Conservation (phyloP, 2,113 vertebrate species). For the Seriola rivoliana region DNA sequence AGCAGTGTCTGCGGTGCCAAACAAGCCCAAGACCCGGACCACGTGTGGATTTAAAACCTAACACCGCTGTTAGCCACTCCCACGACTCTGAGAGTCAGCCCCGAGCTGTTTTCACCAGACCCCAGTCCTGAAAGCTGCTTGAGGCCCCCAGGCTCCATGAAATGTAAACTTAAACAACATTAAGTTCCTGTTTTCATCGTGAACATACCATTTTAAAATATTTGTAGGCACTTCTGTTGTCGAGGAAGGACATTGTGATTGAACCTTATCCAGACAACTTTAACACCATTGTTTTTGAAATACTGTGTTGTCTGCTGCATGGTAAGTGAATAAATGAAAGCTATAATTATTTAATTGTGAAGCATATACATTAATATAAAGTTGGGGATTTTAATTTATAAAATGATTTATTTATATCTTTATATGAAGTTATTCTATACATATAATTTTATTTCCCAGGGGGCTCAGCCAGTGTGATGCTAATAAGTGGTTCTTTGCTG, state of each 20-base stretch:
- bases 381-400: too few relatives aligned
- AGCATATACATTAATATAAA: too few relatives aligned
- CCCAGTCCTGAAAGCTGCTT: background rate
- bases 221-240: background rate
- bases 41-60: constrained; percentile 84
- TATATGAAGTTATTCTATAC: too few relatives aligned
- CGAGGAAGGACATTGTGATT: background rate
- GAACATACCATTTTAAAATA: background rate
- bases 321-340: too few relatives aligned
- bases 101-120: background rate
- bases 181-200: background rate
- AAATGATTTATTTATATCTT: too few relatives aligned
- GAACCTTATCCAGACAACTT: background rate
- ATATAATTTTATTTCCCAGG: too few relatives aligned
- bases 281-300: background rate
- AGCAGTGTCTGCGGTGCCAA: constrained; percentile 48
- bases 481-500: background rate
- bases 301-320: background rate
- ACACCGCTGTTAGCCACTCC: constrained; percentile 60
- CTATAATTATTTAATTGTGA: too few relatives aligned
- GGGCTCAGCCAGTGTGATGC: background rate
- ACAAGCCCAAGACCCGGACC: constrained; percentile 63
- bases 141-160: background rate
- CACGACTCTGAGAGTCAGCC: constrained; percentile 36
- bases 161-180: too few relatives aligned